Evolutionary conservation across 2,113 vertebrate genomes (phyloP).

Genomic region (Cyanistes caeruleus): DNA sequence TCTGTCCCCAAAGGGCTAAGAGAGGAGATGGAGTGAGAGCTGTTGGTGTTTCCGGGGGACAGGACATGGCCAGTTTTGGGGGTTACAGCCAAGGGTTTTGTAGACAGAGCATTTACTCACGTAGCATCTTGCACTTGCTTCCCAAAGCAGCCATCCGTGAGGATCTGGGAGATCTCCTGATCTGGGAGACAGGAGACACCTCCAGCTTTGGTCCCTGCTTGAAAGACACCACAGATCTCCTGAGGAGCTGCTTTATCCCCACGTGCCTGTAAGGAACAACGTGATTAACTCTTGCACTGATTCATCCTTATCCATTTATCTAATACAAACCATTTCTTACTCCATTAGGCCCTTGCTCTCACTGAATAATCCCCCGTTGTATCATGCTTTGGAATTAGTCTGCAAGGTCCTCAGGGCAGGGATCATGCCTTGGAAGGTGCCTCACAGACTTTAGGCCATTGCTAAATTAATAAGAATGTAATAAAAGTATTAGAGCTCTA

Average conservation of each 20-base stretch:
- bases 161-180: background rate
- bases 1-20: background rate
- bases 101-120: background rate
- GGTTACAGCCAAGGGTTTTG: background rate
- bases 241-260: background rate
- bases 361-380: slow-evolving; percentile 42
- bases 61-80: background rate
- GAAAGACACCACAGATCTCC: background rate
- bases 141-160: background rate
- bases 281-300: slow-evolving; percentile 53
- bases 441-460: slow-evolving; percentile 58
- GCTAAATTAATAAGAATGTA: slow-evolving; percentile 67
- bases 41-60: background rate
- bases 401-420: slow-evolving; percentile 59
- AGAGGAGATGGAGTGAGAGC: background rate
- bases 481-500: slow-evolving; percentile 65
- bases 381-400: slow-evolving; percentile 61
- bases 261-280: background rate
- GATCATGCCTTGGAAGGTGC: slow-evolving; percentile 62
- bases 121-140: background rate
- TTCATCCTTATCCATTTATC: slow-evolving; percentile 62
- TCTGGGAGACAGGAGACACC: background rate
- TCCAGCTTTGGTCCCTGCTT: background rate
- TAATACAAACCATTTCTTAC: slow-evolving; percentile 54
- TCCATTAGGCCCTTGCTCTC: slow-evolving; percentile 52